Percentiles rank a stretch among this genome's conserved stretches.
Evolutionary conservation across 2,113 vertebrate genomes (phyloP).

Genomic region (Calidris pugnax): DNA sequence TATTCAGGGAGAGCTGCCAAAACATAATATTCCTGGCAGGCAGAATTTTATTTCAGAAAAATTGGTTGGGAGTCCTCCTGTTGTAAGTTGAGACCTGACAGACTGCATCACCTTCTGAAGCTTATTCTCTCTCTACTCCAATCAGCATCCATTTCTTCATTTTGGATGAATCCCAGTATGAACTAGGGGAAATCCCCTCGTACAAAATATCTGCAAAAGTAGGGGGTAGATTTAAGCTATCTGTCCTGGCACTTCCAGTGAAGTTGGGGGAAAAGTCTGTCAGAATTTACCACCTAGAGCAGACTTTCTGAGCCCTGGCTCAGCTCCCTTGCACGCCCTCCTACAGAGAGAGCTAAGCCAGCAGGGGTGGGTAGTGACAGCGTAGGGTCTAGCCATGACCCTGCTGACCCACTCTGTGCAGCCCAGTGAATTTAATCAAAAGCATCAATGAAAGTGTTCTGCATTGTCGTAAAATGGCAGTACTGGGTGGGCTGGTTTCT

Average conservation of each 20-base stretch:
- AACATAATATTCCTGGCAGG: background rate
- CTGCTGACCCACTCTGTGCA: background rate
- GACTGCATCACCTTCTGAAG: background rate
- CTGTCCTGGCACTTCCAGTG: background rate
- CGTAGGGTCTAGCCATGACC: background rate
- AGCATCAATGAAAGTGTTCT: background rate
- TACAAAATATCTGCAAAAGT: background rate
- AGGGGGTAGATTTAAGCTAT: background rate
- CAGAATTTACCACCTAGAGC: background rate
- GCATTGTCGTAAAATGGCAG: background rate
- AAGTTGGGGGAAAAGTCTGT: background rate
- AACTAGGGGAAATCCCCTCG: background rate
- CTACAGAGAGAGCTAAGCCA: background rate
- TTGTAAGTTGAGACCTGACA: background rate
- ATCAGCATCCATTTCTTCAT: background rate
- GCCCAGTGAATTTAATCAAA: background rate
- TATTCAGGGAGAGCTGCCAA: background rate
- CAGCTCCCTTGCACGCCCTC: background rate
- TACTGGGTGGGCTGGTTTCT: background rate
- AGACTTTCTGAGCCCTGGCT: background rate
- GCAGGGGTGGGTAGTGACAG: background rate
- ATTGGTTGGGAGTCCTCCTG: background rate
- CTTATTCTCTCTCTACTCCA: background rate
- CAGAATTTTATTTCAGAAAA: background rate
- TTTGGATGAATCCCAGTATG: background rate